Conservation (phyloP, 2,888 invertebrate genomes). For the Raillietiella orientalis region DNA sequence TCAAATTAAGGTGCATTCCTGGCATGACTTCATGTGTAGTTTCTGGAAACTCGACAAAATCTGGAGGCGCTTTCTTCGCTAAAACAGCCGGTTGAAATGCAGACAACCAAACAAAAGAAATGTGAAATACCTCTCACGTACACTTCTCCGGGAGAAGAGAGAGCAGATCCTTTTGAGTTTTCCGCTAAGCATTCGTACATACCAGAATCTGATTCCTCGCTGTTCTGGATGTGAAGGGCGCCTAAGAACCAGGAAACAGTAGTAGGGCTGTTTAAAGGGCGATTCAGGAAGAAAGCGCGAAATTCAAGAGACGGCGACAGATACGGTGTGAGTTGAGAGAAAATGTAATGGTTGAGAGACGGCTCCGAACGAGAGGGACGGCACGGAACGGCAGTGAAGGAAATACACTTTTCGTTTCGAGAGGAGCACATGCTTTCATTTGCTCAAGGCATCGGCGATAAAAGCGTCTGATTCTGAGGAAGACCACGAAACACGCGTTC, state of each 20-base stretch:
- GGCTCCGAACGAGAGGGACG: no score
- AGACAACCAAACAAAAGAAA: constrained; percentile 3
- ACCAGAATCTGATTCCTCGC: constrained; percentile 67
- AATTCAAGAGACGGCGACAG: no score
- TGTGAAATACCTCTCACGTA: constrained; percentile 53
- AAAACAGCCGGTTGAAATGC: constrained; percentile 12
- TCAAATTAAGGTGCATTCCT: constrained; percentile 61
- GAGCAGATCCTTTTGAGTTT: constrained; percentile 68
- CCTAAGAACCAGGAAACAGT: constrained; percentile 21
- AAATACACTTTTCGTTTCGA: no score
- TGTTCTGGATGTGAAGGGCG: constrained; percentile 55
- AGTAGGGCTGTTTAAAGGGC: constrained; percentile 3
- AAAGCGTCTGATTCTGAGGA: no score
- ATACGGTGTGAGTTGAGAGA: no score
- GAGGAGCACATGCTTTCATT: no score
- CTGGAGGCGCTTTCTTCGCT: constrained; percentile 82
- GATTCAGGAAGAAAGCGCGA: neutral
- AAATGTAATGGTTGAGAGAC: no score
- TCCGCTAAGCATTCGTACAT: constrained; percentile 90
- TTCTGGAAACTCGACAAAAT: constrained; percentile 73
- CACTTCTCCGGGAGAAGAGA: constrained; percentile 49
- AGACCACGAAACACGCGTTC: no score
- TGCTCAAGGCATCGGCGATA: no score
- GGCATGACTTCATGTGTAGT: constrained; percentile 58
- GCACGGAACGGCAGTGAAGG: no score